These are phyloP conservation scores for Leptinotarsa texana DNA, from an alignment of 1,140 invertebrate genomes.

Conservation along the genomic window DNA sequence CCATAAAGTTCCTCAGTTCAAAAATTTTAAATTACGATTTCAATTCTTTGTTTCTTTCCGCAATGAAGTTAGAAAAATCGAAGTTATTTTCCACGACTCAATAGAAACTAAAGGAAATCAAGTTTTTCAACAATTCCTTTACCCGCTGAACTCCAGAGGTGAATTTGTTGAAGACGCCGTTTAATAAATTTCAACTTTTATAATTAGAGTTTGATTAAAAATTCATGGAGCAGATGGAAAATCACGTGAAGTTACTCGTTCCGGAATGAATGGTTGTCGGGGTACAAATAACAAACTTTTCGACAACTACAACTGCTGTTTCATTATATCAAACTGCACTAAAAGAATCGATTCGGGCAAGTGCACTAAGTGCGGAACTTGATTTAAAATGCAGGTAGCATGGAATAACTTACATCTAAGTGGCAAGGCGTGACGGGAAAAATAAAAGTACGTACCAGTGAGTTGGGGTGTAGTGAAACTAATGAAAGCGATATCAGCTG, in stretches of 20 bases:
- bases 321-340: constrained; percentile 22
- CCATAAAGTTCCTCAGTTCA: neutral
- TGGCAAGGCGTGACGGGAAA: constrained; percentile 7
- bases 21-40: too few relatives aligned
- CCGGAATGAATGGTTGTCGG: neutral
- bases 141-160: neutral
- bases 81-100: neutral
- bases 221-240: constrained; percentile 11
- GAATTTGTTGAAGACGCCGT: neutral
- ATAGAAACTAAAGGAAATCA: neutral
- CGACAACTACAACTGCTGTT: constrained; percentile 22
- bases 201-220: constrained; percentile 22
- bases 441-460: neutral
- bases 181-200: constrained; percentile 19
- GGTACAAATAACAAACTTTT: constrained; percentile 21
- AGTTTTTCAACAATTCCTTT: neutral
- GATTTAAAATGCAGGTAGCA: constrained; percentile 16
- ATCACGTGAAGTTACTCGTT: constrained; percentile 11
- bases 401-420: constrained; percentile 15
- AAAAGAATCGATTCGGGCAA: neutral
- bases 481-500: neutral
- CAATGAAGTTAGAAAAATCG: neutral
- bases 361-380: neutral
- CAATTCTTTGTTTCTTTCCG: too few relatives aligned
- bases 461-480: constrained; percentile 7